These are phyloP conservation scores for Chionis minor DNA, from an alignment of 2,113 vertebrate genomes.

Conservation along the genomic window DNA sequence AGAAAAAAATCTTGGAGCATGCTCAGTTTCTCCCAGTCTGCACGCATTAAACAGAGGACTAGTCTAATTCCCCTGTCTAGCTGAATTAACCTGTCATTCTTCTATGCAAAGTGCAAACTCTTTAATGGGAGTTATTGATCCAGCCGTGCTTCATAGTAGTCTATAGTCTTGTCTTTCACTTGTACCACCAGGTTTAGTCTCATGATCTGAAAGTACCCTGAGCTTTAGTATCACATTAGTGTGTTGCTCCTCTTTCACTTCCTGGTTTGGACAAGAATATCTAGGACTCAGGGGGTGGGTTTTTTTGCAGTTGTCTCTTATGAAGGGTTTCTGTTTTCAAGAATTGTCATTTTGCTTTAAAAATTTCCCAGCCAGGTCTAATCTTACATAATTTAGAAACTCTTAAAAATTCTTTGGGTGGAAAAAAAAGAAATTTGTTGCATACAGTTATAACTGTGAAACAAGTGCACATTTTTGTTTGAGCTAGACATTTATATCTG, in stretches of 20 bases:
- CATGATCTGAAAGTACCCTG: not conserved
- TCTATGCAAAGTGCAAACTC: not conserved
- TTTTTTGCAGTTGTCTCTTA: not conserved
- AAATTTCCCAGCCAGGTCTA: not conserved
- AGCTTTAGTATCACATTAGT: not conserved
- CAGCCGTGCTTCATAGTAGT: not conserved
- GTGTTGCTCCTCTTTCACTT: not conserved
- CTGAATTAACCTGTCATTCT: not conserved
- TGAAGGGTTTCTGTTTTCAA: not conserved
- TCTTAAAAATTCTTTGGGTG: not conserved
- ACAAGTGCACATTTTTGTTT: not conserved
- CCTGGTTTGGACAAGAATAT: not conserved
- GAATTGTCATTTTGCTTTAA: not conserved
- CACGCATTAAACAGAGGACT: not conserved
- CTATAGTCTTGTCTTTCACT: not conserved
- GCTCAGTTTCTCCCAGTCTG: not conserved
- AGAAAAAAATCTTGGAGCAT: not conserved
- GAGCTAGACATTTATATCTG: not conserved
- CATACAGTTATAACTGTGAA: not conserved
- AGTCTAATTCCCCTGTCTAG: not conserved
- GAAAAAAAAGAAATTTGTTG: not conserved
- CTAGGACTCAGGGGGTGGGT: accelerated
- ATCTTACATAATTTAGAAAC: not conserved
- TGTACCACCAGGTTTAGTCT: not conserved
- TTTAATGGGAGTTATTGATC: not conserved